Evolutionary conservation across 2,797 vertebrate genomes (phyloP).

Genomic region (Rhynchonycteris naso): DNA sequence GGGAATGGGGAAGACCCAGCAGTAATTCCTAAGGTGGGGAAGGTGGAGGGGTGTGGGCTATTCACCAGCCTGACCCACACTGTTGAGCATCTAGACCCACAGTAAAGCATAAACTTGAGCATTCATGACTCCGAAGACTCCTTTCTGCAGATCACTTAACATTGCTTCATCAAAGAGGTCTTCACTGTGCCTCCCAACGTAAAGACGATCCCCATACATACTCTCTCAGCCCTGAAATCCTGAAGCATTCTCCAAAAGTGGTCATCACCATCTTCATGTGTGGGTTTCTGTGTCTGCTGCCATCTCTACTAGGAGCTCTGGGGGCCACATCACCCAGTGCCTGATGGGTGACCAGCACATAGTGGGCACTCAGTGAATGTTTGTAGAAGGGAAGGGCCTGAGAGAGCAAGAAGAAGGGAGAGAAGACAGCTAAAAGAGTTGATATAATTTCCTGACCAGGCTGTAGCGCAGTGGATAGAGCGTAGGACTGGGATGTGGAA

Average conservation of each 20-base stretch:
- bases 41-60: neutral
- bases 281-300: neutral
- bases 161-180: neutral
- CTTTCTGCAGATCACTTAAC: neutral
- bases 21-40: neutral
- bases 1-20: neutral
- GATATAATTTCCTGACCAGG: too few relatives aligned
- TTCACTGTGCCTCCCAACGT: neutral
- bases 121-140: neutral
- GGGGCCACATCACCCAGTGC: neutral
- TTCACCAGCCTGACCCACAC: neutral
- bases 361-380: neutral
- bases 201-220: neutral
- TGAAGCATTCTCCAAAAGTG: neutral
- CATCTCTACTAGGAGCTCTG: neutral
- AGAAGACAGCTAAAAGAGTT: neutral
- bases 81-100: neutral
- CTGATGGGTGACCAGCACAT: neutral
- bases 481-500: too few relatives aligned
- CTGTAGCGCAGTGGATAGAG: too few relatives aligned
- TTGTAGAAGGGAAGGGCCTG: neutral
- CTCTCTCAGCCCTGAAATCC: neutral
- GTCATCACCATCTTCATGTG: accelerated
- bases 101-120: accelerated
- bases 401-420: neutral